Evolutionary conservation across 2,113 vertebrate genomes (phyloP).

Genomic region (Pituophis catenifer): DNA sequence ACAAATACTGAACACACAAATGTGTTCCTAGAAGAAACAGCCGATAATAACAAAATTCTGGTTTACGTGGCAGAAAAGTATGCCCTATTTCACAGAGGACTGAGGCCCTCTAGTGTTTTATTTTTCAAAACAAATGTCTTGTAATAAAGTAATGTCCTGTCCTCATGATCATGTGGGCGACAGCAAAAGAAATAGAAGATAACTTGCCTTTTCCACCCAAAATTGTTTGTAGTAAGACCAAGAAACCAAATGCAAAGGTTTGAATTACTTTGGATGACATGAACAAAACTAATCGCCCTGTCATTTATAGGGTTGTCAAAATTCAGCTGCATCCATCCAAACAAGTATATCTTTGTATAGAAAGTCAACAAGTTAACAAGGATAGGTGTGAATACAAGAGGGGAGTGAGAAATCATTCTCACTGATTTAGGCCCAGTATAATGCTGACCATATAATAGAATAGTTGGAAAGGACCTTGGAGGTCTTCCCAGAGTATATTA

Average conservation of each 20-base stretch:
- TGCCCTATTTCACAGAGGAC: neutral
- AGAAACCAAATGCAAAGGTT: neutral
- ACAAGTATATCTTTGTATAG: neutral
- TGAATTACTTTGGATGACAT: neutral
- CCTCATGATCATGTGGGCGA: neutral
- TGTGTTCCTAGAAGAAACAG: neutral
- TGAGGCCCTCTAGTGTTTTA: conserved; percentile 52
- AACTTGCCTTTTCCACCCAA: neutral
- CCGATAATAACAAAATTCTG: neutral
- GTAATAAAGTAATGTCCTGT: neutral
- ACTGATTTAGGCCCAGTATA: neutral
- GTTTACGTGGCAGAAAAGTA: conserved; percentile 17
- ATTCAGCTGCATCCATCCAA: neutral
- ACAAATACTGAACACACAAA: neutral
- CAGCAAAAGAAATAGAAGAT: neutral
- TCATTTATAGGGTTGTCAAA: neutral
- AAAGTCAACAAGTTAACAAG: neutral
- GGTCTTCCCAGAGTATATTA: neutral
- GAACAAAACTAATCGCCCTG: neutral
- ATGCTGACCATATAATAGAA: neutral
- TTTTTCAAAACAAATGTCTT: neutral
- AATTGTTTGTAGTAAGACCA: neutral
- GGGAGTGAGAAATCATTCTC: neutral
- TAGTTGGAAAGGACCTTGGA: neutral
- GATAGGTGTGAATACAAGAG: neutral